Evolutionary conservation across 2,113 vertebrate genomes (phyloP), one percentile per base, ranked within the genome.

Genomic region (Corynorhinus townsendii): DNA sequence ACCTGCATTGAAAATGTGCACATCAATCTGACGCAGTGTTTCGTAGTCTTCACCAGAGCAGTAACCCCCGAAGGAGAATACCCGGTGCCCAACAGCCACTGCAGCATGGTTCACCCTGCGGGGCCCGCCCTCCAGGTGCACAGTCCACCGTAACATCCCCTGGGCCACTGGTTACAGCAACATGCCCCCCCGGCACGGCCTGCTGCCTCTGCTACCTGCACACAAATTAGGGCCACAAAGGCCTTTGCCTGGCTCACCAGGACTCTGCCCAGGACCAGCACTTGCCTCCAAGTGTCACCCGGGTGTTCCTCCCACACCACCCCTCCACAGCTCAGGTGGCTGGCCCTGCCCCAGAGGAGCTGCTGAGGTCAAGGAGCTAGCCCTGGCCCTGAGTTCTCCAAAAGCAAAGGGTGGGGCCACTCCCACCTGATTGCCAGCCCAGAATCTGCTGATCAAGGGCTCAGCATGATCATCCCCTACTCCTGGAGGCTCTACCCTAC

Each of bases 31-130:
- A 10, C 99, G 99, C 47, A 99, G 98, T 0, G 99, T 99, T 98
- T 99, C 99, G 73, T 99, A 99, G 98, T 99, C 99, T 97, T 99
- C 99, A n/a, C 99, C 99, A 0, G 99, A 99, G 96, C 99, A 99
- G 97, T 99, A 99, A 2, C 99, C 99, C 0, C 99, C 99, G 38
- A 99, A 99, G 94, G 99, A 99, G 98, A 99, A 99, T 5, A 99
- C 99, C 95, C 99, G 99, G 98, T 99, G 99, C 11, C 99, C 99
- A 4, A 99, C 99, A 2, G 99, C 99, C 98, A 99, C 99, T 10
- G 99, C 99, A 9, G 99, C 99, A 97, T 99, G 99, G 98, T 99
- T 99, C 98, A 99, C 99, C 98, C 99, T 99, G 97, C 99, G 99
- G 9, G 99, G 99, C 97, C 99, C 99, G 68, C 99, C 99, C 98